Base-by-base conservation (phyloP, 2,113 vertebrate species). In the Dasypus novemcinctus region DNA sequence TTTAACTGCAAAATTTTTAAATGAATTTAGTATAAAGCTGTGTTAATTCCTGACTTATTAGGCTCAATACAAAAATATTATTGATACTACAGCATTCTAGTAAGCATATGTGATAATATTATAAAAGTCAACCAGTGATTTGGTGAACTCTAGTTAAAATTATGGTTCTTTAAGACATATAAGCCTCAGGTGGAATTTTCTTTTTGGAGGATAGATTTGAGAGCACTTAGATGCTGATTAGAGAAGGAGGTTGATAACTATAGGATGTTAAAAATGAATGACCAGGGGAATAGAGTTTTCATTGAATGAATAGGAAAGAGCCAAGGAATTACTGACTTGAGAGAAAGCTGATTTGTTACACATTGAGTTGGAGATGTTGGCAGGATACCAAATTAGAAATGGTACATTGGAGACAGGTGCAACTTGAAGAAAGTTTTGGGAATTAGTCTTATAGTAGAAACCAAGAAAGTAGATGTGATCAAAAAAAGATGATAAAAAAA, bases 1-100 rank as follows among this genome's bases (percentile, higher is more conserved):
- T 90, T 88, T 85, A 74, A 23, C 72, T 79, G 68, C 29, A 81
- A 72, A 86, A 4, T 94, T 94, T 78, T 82, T 12, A 4, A 95
- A 81, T 81, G 29, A 82, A 33, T 68, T 23, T 64, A 78, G 21
- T 41, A 68, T 63, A 87, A 69, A 72, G 13, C 11, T 80, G 88
- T 78, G 66, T 49, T 63, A 41, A 7, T 64, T 66, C 23, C n/a
- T 90, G 33, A 46, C 15, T 83, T 81, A 25, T 85, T 66, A 68
- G 63, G 43, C 18, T 68, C 54, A 5, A 46, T 63, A 79, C 61
- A 18, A 80, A 87, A 49, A 87, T 59, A 71, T 38, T 52, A 17
- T 66, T 76, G 36, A 41, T 63, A 71, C 29, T 46, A 5, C 6
- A 36, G 27, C 75, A 18, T 38, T 96, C n/a, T 15, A 9, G 4